Conservation (phyloP, 2,888 invertebrate species). For the Drosophila parthenogenetica region DNA sequence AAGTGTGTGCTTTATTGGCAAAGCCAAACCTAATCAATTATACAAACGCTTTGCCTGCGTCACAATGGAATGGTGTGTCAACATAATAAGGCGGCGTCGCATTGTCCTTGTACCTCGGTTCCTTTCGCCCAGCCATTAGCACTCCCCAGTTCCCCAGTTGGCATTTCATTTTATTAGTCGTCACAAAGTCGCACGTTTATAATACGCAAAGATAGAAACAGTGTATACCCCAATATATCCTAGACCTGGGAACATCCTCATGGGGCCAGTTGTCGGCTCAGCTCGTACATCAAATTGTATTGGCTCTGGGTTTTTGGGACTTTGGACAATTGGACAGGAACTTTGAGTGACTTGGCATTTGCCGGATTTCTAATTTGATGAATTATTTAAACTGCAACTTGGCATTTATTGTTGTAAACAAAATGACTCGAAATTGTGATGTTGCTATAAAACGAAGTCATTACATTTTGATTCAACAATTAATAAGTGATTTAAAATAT, state of each 20-base stretch:
- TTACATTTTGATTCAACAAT: too few species aligned
- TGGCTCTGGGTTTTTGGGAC: background rate
- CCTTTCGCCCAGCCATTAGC: background rate
- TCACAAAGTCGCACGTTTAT: constrained; percentile 32
- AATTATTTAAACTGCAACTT: constrained; percentile 78
- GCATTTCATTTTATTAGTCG: constrained; percentile 57
- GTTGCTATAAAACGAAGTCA: too few species aligned
- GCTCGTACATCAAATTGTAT: constrained; percentile 53
- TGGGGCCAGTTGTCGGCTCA: constrained; percentile 7
- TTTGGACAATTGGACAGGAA: constrained; percentile 22
- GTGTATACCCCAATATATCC: constrained; percentile 1
- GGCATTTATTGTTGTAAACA: background rate
- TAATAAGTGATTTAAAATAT: too few species aligned
- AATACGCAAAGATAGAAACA: constrained; percentile 38
- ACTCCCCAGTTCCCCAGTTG: constrained; percentile 32
- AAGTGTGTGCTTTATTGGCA: constrained; percentile 56
- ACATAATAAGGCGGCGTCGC: constrained; percentile 71
- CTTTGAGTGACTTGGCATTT: constrained; percentile 10
- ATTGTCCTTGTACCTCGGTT: constrained; percentile 47
- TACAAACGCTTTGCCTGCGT: constrained; percentile 57
- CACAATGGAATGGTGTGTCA: constrained; percentile 65
- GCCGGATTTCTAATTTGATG: constrained; percentile 70
- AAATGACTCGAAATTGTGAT: too few species aligned
- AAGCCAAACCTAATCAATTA: constrained; percentile 77
- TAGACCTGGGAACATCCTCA: constrained; percentile 17